A percentile compares a stretch with the other conserved stretches of the same genome.
Evolutionary conservation across 2,113 vertebrate genomes (phyloP).

Genomic region (Eidolon helvum): DNA sequence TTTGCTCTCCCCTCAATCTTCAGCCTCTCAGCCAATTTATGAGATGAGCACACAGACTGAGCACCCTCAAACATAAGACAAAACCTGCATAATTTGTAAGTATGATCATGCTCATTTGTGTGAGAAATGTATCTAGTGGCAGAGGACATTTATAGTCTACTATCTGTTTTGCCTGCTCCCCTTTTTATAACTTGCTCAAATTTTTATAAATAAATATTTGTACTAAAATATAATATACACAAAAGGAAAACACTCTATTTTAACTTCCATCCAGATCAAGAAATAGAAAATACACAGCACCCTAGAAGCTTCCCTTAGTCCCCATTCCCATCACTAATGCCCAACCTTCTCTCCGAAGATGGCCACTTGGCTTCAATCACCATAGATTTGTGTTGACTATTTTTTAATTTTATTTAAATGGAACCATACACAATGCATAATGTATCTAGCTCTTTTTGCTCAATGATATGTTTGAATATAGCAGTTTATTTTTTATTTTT

Average conservation of each 20-base stretch:
- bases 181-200: neutral
- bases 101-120: fast-evolving
- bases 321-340: neutral
- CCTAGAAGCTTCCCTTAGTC: neutral
- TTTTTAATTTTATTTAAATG: neutral
- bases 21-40: neutral
- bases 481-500: neutral
- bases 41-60: neutral
- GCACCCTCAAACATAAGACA: neutral
- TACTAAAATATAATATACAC: neutral
- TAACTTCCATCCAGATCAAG: neutral
- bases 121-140: neutral
- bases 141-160: neutral
- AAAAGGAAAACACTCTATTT: neutral
- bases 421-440: neutral
- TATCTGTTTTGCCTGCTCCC: neutral
- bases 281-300: neutral
- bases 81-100: neutral
- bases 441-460: neutral
- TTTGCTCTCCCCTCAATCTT: too few relatives aligned
- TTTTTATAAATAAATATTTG: neutral
- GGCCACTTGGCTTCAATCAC: neutral
- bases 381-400: neutral
- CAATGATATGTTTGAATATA: neutral
- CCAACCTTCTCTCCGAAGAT: neutral